These are phyloP conservation scores for Pedetes capensis DNA, from an alignment of 2,113 vertebrate species.

Conservation along the genomic window DNA sequence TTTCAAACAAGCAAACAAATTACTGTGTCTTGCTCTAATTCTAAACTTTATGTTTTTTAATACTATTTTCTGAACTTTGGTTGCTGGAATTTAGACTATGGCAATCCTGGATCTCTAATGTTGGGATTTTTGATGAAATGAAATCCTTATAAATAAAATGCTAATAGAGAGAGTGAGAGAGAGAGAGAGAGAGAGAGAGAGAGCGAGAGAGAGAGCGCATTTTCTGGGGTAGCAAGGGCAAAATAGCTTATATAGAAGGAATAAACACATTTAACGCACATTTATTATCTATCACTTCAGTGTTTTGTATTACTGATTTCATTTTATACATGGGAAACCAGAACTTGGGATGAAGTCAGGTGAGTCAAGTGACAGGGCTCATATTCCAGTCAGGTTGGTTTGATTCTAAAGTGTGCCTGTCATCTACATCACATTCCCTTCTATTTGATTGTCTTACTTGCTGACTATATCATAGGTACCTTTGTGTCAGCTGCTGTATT, in stretches of 20 bases:
- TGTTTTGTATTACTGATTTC: neutral
- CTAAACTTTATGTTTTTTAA: neutral
- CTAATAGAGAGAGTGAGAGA: too few relatives aligned
- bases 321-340: neutral
- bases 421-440: rapidly evolving
- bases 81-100: neutral
- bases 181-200: too few relatives aligned
- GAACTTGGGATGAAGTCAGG: neutral
- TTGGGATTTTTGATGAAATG: slow-evolving; percentile 5
- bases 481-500: neutral
- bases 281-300: neutral
- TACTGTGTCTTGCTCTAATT: neutral
- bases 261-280: neutral
- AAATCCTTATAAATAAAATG: neutral
- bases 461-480: neutral
- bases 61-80: neutral
- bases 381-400: neutral
- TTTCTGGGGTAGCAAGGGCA: neutral
- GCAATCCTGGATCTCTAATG: neutral
- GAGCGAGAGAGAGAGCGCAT: too few relatives aligned
- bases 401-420: neutral
- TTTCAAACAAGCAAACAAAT: slow-evolving; percentile 31
- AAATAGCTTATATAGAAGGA: neutral
- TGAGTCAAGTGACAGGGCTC: neutral
- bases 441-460: neutral